Percentiles rank a stretch among this genome's conserved stretches.
These are phyloP conservation scores for Platerodrilus igneus DNA, from an alignment of 2,888 invertebrate genomes.

Conservation along the genomic window DNA sequence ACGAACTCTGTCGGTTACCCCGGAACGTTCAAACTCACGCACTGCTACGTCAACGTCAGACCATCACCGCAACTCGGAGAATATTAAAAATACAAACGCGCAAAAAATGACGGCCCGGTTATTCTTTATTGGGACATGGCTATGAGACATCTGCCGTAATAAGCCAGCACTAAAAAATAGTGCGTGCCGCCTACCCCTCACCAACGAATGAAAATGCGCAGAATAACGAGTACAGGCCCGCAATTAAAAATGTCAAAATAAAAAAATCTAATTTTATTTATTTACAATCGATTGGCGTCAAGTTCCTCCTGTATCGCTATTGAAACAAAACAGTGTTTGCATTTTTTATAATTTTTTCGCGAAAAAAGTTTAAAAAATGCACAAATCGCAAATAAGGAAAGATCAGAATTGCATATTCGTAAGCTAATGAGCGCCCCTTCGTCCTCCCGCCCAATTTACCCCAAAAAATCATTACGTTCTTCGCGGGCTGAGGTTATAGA, in stretches of 20 bases:
- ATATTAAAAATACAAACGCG: conserved; percentile 50
- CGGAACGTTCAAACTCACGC: conserved; percentile 29
- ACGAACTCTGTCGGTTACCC: conserved; percentile 33
- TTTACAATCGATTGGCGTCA: conserved; percentile 18
- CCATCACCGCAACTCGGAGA: conserved; percentile 43
- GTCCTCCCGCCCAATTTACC: conserved; percentile 57
- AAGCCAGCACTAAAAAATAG: conserved; percentile 62
- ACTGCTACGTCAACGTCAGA: conserved; percentile 37
- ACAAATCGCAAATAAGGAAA: conserved; percentile 42
- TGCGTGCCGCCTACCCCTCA: conserved; percentile 53
- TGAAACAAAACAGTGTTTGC: no score
- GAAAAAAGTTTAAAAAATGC: conserved; percentile 22
- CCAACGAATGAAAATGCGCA: conserved; percentile 56
- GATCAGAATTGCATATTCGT: conserved; percentile 65
- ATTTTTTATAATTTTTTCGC: conserved; percentile 14
- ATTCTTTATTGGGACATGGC: conserved; percentile 52
- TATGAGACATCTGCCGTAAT: conserved; percentile 63
- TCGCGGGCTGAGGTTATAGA: conserved; percentile 52
- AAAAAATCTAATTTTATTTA: conserved; percentile 41
- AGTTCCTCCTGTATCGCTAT: no score
- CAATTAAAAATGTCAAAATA: conserved; percentile 56
- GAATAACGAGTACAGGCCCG: conserved; percentile 55
- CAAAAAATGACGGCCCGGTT: conserved; percentile 48
- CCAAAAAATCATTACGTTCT: conserved; percentile 83
- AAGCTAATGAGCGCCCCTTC: conserved; percentile 56